These are phyloP conservation scores for Lucilia sericata DNA, from an alignment of 1,140 invertebrate species.

Conservation along the genomic window DNA sequence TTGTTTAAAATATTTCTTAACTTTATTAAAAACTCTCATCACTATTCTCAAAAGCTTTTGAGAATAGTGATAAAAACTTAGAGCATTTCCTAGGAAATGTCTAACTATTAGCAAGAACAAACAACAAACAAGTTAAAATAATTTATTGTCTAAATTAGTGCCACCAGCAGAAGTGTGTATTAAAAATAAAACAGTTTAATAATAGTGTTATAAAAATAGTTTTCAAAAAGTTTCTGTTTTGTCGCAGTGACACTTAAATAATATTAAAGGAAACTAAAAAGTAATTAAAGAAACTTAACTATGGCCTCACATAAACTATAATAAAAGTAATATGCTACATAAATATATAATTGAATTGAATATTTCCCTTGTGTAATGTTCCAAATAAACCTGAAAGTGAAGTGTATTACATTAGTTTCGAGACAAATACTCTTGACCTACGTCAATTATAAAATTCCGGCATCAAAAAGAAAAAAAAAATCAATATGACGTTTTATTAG, in stretches of 20 bases:
- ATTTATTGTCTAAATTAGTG: not conserved
- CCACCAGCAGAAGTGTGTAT: not conserved
- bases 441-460: constrained; percentile 40
- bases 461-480: not conserved
- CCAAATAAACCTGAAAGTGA: not conserved
- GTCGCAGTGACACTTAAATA: no score
- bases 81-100: constrained; percentile 6
- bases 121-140: not conserved
- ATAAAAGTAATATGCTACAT: not conserved
- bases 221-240: no score
- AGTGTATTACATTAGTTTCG: not conserved
- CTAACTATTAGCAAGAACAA: not conserved
- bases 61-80: not conserved
- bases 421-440: constrained; percentile 37
- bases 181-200: not conserved
- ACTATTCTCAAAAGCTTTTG: not conserved
- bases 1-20: not conserved
- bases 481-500: constrained; percentile 37
- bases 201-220: not conserved
- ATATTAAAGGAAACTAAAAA: no score
- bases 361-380: no score
- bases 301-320: not conserved
- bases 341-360: no score
- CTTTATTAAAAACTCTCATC: not conserved
- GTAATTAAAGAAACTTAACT: not conserved